These are phyloP conservation scores for Drosophila novamexicana DNA, from an alignment of 1,140 invertebrate species.

Conservation along the genomic window DNA sequence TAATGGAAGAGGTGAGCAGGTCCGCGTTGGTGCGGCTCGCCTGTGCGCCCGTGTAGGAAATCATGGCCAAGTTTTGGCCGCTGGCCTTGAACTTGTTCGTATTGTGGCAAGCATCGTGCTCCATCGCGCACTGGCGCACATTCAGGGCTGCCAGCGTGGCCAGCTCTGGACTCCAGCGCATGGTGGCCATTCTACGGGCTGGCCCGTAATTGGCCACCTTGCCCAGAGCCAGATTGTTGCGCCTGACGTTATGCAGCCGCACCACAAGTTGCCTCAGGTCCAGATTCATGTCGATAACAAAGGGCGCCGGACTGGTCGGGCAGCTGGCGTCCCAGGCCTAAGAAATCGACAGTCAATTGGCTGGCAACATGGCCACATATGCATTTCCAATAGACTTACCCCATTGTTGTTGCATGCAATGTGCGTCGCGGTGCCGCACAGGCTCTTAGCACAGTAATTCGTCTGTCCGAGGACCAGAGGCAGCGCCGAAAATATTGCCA, in stretches of 20 bases:
- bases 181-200: slow-evolving; percentile 65
- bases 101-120: slow-evolving; percentile 66
- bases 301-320: slow-evolving; percentile 41
- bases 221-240: slow-evolving; percentile 56
- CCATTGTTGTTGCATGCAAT: slow-evolving; percentile 61
- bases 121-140: slow-evolving; percentile 56
- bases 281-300: slow-evolving; percentile 1
- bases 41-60: slow-evolving; percentile 25
- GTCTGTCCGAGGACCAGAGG: slow-evolving; percentile 15
- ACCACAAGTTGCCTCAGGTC: neutral
- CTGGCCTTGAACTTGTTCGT: slow-evolving; percentile 45
- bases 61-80: slow-evolving; percentile 64
- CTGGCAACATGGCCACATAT: neutral
- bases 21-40: neutral
- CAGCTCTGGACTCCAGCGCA: slow-evolving; percentile 58
- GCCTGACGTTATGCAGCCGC: slow-evolving; percentile 43
- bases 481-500: slow-evolving; percentile 13
- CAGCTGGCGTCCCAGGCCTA: slow-evolving; percentile 45
- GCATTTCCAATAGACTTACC: slow-evolving; percentile 23
- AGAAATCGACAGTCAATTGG: neutral
- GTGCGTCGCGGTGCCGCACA: slow-evolving; percentile 24
- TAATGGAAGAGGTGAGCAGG: slow-evolving; percentile 19
- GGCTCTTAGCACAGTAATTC: slow-evolving; percentile 34
- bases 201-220: slow-evolving; percentile 7
- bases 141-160: slow-evolving; percentile 55